Evolutionary conservation across 2,888 invertebrate species (phyloP).

Genomic region (Eumacrocentrus americanus): DNA sequence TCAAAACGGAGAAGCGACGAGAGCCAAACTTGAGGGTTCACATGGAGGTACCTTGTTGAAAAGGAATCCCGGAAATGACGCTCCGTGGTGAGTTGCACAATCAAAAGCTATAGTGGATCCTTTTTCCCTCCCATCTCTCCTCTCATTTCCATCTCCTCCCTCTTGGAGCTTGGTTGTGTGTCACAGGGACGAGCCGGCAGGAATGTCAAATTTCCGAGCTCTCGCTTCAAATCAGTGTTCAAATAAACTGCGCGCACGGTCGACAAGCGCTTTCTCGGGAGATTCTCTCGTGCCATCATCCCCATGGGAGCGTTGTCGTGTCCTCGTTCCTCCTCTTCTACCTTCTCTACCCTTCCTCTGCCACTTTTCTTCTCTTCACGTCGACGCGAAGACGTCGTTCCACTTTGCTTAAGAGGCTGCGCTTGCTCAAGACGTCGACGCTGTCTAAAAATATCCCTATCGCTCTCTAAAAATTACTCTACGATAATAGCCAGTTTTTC

Average conservation of each 20-base stretch:
- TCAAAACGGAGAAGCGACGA: not conserved
- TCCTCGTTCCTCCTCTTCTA: not conserved
- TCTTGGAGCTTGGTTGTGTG: not conserved
- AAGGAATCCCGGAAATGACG: not conserved
- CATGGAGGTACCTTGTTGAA: not conserved
- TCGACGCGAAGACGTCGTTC: conserved; percentile 40
- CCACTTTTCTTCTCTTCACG: conserved; percentile 27
- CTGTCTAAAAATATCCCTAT: conserved; percentile 22
- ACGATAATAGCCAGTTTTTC: not conserved
- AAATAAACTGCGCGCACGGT: conserved; percentile 44
- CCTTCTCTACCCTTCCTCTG: conserved; percentile 8
- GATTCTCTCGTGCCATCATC: conserved; percentile 25
- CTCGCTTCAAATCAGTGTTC: conserved; percentile 54
- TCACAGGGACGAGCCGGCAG: conserved; percentile 35
- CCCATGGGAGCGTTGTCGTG: not conserved
- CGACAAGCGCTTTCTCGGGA: conserved; percentile 44
- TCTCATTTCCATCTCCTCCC: not conserved
- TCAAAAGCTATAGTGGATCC: not conserved
- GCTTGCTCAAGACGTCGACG: conserved; percentile 14
- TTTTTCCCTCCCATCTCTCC: not conserved
- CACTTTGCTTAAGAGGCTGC: conserved; percentile 44
- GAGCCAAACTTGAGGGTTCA: not conserved
- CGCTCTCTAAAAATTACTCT: conserved; percentile 14
- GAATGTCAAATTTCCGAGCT: conserved; percentile 53
- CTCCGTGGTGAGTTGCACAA: not conserved